Conservation (phyloP, 2,113 vertebrate genomes). For the Hepsetus odoe region DNA sequence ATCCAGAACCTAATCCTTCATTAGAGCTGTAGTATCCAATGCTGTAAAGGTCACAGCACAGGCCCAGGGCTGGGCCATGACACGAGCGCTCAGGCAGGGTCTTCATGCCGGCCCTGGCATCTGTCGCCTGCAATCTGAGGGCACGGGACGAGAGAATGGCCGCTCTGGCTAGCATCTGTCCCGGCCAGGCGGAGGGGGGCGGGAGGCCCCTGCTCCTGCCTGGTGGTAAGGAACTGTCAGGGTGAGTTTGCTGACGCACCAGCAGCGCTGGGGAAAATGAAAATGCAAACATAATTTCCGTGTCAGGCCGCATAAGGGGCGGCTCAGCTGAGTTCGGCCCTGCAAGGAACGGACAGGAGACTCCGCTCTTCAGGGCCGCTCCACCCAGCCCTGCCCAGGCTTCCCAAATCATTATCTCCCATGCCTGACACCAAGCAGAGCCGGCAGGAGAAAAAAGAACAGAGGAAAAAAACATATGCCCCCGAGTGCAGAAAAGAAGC, state of each 20-base stretch:
- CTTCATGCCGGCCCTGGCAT: slow-evolving; percentile 73
- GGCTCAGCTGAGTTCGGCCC: slow-evolving; percentile 67
- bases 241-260: slow-evolving; percentile 74
- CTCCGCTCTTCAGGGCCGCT: slow-evolving; percentile 42
- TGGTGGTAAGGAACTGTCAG: slow-evolving; percentile 80
- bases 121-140: slow-evolving; percentile 75
- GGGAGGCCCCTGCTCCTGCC: slow-evolving; percentile 65
- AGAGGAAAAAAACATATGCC: slow-evolving; percentile 11
- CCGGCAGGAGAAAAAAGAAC: neutral
- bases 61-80: slow-evolving; percentile 69
- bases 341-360: slow-evolving; percentile 58
- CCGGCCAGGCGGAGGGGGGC: slow-evolving; percentile 51
- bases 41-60: slow-evolving; percentile 73
- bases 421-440: slow-evolving; percentile 14
- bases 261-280: slow-evolving; percentile 72
- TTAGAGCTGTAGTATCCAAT: slow-evolving; percentile 52
- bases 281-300: slow-evolving; percentile 82
- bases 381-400: slow-evolving; percentile 15
- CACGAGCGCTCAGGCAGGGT: slow-evolving; percentile 72
- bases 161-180: slow-evolving; percentile 74
- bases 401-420: neutral
- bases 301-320: slow-evolving; percentile 73
- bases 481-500: slow-evolving; percentile 22
- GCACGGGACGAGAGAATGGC: slow-evolving; percentile 59
- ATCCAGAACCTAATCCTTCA: slow-evolving; percentile 54